Evolutionary conservation across 2,888 invertebrate species (phyloP).

Genomic region (Noctua janthina): DNA sequence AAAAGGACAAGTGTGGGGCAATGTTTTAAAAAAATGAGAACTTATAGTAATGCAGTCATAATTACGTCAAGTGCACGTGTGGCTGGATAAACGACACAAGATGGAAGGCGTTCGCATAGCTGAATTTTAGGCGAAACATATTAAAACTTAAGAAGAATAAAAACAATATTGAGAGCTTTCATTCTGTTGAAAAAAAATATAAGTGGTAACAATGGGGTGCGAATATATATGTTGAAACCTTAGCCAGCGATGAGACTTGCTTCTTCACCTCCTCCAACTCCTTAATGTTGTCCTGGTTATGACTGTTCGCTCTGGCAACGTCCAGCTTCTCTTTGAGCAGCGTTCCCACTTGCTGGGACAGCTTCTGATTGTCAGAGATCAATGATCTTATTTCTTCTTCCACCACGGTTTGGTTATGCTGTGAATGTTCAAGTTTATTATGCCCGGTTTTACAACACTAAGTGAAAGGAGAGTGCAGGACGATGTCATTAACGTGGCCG

Average conservation of each 20-base stretch:
- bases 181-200: background rate
- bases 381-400: constrained; percentile 84
- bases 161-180: background rate
- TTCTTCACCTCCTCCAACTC: constrained; percentile 81
- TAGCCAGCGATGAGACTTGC: constrained; percentile 81
- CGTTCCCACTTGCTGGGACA: constrained; percentile 85
- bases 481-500: background rate
- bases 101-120: background rate
- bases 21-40: background rate
- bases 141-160: background rate
- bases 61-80: background rate
- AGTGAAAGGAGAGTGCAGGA: background rate
- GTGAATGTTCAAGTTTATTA: constrained; percentile 22
- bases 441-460: background rate
- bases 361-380: constrained; percentile 85
- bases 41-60: background rate
- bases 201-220: background rate
- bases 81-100: background rate
- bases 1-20: background rate
- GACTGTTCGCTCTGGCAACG: constrained; percentile 69
- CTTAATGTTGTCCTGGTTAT: constrained; percentile 74
- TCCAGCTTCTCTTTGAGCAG: constrained; percentile 83
- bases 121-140: too few species aligned
- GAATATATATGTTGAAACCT: constrained; percentile 38
- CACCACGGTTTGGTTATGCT: constrained; percentile 85